Evolutionary conservation across 1,140 invertebrate genomes (phyloP).

Genomic region (Zaprionus nigranus): DNA sequence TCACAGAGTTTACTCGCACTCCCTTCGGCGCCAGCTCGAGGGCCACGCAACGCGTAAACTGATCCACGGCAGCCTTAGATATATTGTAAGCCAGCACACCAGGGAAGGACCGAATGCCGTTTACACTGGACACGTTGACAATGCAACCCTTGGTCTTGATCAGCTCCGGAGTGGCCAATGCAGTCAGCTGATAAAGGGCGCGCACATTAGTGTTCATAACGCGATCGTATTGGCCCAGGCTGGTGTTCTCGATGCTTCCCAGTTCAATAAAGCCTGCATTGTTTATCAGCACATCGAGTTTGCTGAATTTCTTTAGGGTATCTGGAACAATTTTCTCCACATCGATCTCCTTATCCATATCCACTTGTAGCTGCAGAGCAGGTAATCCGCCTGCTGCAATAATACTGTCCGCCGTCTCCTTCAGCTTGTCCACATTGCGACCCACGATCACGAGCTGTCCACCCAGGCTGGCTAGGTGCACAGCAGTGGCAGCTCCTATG

Average conservation of each 20-base stretch:
- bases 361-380: constrained; percentile 80
- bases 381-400: constrained; percentile 45
- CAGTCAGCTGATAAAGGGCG: constrained; percentile 93
- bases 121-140: constrained; percentile 96
- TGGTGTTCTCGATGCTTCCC: constrained; percentile 93
- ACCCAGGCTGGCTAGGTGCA: constrained; percentile 90
- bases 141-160: constrained; percentile 93
- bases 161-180: constrained; percentile 93
- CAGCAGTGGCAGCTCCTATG: constrained; percentile 92
- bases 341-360: constrained; percentile 91
- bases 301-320: constrained; percentile 89
- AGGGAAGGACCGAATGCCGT: constrained; percentile 91
- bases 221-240: constrained; percentile 92
- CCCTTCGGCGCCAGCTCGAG: constrained; percentile 92
- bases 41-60: constrained; percentile 93
- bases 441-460: constrained; percentile 90
- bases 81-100: constrained; percentile 93
- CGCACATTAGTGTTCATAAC: constrained; percentile 94
- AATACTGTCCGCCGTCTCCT: constrained; percentile 87
- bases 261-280: constrained; percentile 93
- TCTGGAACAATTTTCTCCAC: constrained; percentile 89
- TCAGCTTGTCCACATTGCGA: constrained; percentile 88
- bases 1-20: constrained; percentile 94
- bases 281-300: constrained; percentile 92
- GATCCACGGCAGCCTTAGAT: constrained; percentile 95